A percentile compares a stretch with the other conserved stretches of the same genome.
Evolutionary conservation across 2,797 vertebrate genomes (phyloP).

Genomic region (Pygocentrus nattereri): DNA sequence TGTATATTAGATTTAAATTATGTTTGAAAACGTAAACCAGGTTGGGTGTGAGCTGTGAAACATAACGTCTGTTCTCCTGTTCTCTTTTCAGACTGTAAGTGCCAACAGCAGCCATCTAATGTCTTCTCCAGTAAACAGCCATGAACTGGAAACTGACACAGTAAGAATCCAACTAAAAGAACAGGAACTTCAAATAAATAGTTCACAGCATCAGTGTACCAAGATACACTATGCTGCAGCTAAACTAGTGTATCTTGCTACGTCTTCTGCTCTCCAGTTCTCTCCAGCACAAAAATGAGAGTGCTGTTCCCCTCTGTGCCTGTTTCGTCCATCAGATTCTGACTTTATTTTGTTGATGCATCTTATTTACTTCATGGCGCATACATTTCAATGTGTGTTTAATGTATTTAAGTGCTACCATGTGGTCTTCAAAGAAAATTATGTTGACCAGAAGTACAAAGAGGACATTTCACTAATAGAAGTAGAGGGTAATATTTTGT

Average conservation of each 20-base stretch:
- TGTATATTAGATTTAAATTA: not conserved
- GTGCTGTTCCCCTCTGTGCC: not conserved
- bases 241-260: not conserved
- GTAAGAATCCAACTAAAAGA: slow-evolving; percentile 59
- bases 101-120: slow-evolving; percentile 61
- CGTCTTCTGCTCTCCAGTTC: not conserved
- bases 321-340: not conserved
- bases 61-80: not conserved
- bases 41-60: not conserved
- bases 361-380: too few relatives aligned
- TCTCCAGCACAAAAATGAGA: not conserved
- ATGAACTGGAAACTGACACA: slow-evolving; percentile 51
- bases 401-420: too few relatives aligned
- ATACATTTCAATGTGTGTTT: too few relatives aligned
- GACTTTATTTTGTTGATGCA: too few relatives aligned
- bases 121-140: slow-evolving; percentile 66
- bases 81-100: slow-evolving; percentile 63
- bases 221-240: not conserved
- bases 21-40: not conserved
- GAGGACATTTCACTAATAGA: too few relatives aligned
- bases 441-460: too few relatives aligned
- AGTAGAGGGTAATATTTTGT: too few relatives aligned
- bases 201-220: not conserved
- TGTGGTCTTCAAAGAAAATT: too few relatives aligned
- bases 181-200: not conserved